A percentile compares a stretch with the other conserved stretches of the same genome.
phyloP scores from a whole-genome alignment of 2,113 vertebrate genomes.

The Chrysochloris asiatica region DNA sequence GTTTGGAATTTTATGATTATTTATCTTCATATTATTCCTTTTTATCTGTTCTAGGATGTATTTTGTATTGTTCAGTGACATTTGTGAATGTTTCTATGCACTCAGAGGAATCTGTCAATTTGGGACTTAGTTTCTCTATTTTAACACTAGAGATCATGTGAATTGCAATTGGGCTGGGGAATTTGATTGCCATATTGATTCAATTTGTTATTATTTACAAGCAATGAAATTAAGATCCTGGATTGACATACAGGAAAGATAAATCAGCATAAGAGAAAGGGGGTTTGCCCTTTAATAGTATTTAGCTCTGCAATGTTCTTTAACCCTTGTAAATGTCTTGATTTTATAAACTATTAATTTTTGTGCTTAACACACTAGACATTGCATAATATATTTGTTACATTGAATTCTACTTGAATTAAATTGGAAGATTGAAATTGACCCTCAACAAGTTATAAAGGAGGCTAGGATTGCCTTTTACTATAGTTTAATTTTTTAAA shows the following conservation, averaged over 20 bases:
- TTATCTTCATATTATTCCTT: no score
- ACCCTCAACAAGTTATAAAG: neutral
- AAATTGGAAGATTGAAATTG: neutral
- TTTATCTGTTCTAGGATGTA: no score
- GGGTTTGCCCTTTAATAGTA: neutral
- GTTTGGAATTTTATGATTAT: no score
- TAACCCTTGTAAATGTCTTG: neutral
- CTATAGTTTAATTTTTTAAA: neutral
- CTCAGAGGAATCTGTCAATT: neutral
- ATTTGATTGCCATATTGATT: neutral
- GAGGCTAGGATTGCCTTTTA: neutral
- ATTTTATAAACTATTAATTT: neutral
- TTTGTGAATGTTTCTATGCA: no score
- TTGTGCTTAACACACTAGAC: neutral
- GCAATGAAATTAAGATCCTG: neutral
- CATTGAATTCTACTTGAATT: neutral
- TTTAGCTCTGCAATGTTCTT: no score
- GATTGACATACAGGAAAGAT: neutral
- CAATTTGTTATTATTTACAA: neutral
- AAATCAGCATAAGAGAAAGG: neutral
- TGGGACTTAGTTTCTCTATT: neutral
- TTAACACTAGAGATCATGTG: neutral
- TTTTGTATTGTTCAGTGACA: no score
- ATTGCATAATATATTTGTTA: neutral
- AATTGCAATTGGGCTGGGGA: neutral